Percentiles rank a stretch among this genome's conserved stretches.
phyloP scores from a whole-genome alignment of 2,797 vertebrate species.

The Enteromius treurensis region DNA sequence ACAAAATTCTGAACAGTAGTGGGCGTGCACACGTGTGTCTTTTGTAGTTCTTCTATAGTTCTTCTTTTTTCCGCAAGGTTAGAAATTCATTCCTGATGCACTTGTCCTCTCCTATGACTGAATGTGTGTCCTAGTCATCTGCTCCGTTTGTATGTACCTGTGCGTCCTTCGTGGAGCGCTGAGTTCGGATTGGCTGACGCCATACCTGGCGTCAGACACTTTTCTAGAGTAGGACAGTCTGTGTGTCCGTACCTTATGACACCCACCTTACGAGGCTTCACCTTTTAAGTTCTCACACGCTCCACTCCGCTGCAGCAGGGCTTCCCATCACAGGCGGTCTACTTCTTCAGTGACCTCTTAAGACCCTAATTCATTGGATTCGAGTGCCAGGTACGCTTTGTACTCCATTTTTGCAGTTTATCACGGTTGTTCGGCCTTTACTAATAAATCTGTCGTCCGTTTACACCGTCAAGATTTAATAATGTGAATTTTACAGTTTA shows the following conservation, averaged over 20 bases:
- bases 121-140: constrained; percentile 5
- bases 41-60: neutral
- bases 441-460: constrained; percentile 14
- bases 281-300: constrained; percentile 40
- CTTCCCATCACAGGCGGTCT: constrained; percentile 15
- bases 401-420: neutral
- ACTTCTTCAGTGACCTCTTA: constrained; percentile 27
- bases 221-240: constrained; percentile 36
- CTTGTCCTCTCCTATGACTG: constrained; percentile 4
- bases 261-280: constrained; percentile 39
- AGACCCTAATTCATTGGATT: constrained; percentile 31
- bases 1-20: neutral
- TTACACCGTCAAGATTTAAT: neutral
- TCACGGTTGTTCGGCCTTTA: neutral
- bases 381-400: constrained; percentile 31
- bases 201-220: constrained; percentile 36
- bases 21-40: neutral
- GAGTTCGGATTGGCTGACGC: constrained; percentile 43
- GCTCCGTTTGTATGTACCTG: constrained; percentile 17
- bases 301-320: constrained; percentile 10
- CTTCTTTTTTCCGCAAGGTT: neutral
- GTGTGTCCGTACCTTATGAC: constrained; percentile 22
- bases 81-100: neutral
- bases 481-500: constrained; percentile 13
- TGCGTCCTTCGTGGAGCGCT: neutral